A percentile compares a stretch with the other conserved stretches of the same genome.
Conservation (phyloP, 2,113 vertebrate genomes). For the Oxyura jamaicensis region DNA sequence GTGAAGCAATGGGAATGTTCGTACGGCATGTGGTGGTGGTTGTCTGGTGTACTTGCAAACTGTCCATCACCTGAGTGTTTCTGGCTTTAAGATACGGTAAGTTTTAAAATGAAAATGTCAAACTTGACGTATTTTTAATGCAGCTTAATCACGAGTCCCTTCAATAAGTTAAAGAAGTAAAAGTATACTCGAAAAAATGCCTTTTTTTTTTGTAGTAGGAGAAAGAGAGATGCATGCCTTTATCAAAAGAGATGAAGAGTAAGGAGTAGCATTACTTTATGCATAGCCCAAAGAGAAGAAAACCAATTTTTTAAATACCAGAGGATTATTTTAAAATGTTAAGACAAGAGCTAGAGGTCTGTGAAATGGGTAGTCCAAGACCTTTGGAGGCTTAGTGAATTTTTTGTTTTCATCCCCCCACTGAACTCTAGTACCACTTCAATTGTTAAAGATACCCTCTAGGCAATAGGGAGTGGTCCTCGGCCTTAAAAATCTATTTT, state of each 20-base stretch:
- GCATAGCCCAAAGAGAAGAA: neutral
- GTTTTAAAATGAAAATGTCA: neutral
- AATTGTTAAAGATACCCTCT: neutral
- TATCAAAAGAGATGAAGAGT: neutral
- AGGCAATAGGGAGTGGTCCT: neutral
- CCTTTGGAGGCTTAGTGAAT: neutral
- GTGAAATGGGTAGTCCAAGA: neutral
- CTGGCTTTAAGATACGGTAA: neutral
- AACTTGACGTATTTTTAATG: neutral
- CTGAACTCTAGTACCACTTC: neutral
- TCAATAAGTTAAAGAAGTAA: neutral
- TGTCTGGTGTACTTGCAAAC: neutral
- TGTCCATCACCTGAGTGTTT: fast-evolving
- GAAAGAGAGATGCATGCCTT: neutral
- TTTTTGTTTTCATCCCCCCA: neutral
- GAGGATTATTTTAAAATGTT: neutral
- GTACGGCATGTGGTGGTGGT: neutral
- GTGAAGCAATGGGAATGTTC: fast-evolving
- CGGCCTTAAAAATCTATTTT: neutral
- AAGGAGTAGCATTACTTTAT: neutral
- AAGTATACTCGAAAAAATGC: neutral
- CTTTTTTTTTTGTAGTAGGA: neutral
- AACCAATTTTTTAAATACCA: neutral
- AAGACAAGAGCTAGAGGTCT: neutral
- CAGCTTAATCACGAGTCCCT: neutral